Conservation (phyloP, 2,888 invertebrate species). For the Branchellion lobata region DNA sequence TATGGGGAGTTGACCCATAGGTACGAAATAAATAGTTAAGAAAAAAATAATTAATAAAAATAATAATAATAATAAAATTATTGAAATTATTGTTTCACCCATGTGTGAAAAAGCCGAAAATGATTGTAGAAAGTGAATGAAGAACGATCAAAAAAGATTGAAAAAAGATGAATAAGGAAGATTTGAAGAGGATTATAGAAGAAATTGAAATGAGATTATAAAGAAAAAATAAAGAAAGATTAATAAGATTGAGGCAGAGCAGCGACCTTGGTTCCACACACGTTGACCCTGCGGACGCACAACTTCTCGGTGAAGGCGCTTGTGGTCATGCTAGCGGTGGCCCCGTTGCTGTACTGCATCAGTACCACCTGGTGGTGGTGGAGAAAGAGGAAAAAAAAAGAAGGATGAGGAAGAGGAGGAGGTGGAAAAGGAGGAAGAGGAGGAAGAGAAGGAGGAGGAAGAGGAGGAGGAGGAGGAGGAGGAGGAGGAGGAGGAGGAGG, state of each 20-base stretch:
- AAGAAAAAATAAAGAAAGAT: too few species aligned
- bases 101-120: too few species aligned
- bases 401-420: neutral
- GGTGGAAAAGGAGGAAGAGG: neutral
- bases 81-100: too few species aligned
- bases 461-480: neutral
- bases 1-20: too few species aligned
- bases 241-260: too few species aligned
- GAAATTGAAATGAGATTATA: too few species aligned
- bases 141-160: too few species aligned
- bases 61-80: neutral
- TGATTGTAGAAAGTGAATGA: too few species aligned
- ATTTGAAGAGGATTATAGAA: too few species aligned
- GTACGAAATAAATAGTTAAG: too few species aligned
- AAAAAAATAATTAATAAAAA: neutral
- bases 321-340: slow-evolving; percentile 62
- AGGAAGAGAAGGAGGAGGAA: neutral
- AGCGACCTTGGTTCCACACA: slow-evolving; percentile 63
- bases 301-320: slow-evolving; percentile 61
- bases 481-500: too few species aligned
- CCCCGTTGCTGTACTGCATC: slow-evolving; percentile 62
- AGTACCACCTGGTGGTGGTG: slow-evolving; percentile 58
- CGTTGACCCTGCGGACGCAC: slow-evolving; percentile 59
- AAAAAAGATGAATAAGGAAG: too few species aligned
- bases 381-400: neutral